phyloP scores from a whole-genome alignment of 2,888 invertebrate genomes.

The Therioaphis trifolii region DNA sequence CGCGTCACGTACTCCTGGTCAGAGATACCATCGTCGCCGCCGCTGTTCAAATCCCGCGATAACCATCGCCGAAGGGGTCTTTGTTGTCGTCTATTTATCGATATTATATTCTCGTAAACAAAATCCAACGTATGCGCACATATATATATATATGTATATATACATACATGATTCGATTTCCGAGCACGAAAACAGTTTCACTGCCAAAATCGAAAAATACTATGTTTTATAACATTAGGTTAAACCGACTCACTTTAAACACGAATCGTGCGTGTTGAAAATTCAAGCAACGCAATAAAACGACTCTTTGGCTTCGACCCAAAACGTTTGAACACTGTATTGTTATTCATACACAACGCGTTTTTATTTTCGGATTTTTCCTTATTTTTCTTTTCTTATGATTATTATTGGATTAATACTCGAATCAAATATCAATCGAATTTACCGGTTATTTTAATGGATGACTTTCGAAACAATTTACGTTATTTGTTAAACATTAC shows the following conservation, averaged over 20 bases:
- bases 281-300: conserved; percentile 18
- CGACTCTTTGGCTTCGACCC: conserved; percentile 8
- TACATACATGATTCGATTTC: not conserved
- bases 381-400: not conserved
- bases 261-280: conserved; percentile 1
- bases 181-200: not conserved
- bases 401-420: not conserved
- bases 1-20: no score
- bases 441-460: not conserved
- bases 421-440: conserved; percentile 17
- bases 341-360: conserved; percentile 19
- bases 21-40: no score
- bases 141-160: no score
- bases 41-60: no score
- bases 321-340: not conserved
- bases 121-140: no score
- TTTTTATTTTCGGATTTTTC: not conserved
- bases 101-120: no score
- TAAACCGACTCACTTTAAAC: not conserved
- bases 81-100: no score
- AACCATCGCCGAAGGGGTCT: no score
- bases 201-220: conserved; percentile 33
- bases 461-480: not conserved
- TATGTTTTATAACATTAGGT: not conserved
- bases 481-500: no score